Conservation (phyloP, 30 jellyfish, hydroid and myxozoan species). For the Turritopsis rubra region DNA sequence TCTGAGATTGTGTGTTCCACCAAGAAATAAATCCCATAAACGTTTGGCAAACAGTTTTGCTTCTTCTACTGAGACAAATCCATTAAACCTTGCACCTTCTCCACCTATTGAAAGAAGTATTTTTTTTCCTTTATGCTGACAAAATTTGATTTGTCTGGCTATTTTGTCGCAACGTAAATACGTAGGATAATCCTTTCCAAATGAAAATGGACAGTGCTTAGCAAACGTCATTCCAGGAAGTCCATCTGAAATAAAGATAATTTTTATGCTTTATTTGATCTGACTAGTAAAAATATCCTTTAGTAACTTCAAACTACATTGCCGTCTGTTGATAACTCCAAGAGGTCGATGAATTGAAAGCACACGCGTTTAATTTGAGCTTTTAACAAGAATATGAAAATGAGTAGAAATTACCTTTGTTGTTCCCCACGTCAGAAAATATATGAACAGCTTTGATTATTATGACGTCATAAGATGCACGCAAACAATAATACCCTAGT, state of each 20-base stretch:
- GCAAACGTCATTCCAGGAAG: conserved; percentile 25
- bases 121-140: conserved; percentile 19
- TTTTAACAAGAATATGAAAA: no score
- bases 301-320: no score
- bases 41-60: conserved; percentile 21
- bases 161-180: conserved; percentile 18
- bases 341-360: no score
- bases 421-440: conserved; percentile 14
- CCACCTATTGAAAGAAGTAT: conserved; percentile 19
- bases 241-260: not conserved
- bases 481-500: conserved; percentile 1
- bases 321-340: no score
- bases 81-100: conserved; percentile 16
- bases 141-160: conserved; percentile 17
- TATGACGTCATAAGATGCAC: conserved; percentile 22
- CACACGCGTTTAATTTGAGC: no score
- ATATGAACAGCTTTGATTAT: conserved; percentile 11
- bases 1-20: conserved; percentile 22
- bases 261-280: not conserved
- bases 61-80: conserved; percentile 4
- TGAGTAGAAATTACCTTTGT: not conserved
- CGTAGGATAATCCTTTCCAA: not conserved
- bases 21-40: conserved; percentile 28
- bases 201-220: not conserved
- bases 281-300: not conserved